Evolutionary conservation across 2,888 invertebrate genomes (phyloP).

Genomic region (Blera fallax): DNA sequence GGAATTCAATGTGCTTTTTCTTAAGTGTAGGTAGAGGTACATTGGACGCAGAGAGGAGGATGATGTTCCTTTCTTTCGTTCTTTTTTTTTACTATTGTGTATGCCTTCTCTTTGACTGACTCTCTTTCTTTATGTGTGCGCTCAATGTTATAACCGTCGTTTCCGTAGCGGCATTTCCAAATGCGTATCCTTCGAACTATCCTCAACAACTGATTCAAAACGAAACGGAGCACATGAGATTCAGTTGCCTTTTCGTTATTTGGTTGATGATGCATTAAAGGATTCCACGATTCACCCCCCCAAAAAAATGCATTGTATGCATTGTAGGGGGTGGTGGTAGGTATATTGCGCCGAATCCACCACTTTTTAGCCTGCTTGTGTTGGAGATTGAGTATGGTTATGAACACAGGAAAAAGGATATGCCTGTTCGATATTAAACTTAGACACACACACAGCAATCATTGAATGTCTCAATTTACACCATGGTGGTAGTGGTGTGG

Average conservation of each 20-base stretch:
- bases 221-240: constrained; percentile 35
- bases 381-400: constrained; percentile 62
- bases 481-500: constrained; percentile 30
- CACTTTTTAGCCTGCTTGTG: constrained; percentile 12
- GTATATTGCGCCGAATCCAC: constrained; percentile 58
- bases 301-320: constrained; percentile 47
- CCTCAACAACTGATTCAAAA: constrained; percentile 79
- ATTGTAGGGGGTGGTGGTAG: background rate
- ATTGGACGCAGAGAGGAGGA: constrained; percentile 12
- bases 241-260: constrained; percentile 12
- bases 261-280: constrained; percentile 1
- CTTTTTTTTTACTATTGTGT: constrained; percentile 12
- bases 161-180: constrained; percentile 72
- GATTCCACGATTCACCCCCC: background rate
- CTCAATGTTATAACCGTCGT: constrained; percentile 61
- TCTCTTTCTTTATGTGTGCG: constrained; percentile 42
- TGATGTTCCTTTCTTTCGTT: constrained; percentile 36
- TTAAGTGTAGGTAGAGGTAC: constrained; percentile 52
- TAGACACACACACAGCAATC: background rate
- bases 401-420: constrained; percentile 64
- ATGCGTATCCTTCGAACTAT: constrained; percentile 80
- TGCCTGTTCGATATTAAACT: constrained; percentile 48
- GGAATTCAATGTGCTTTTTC: constrained; percentile 70
- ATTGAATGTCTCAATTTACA: background rate
- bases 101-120: constrained; percentile 6